A percentile compares a stretch with the other conserved stretches of the same genome.
Evolutionary conservation across 2,888 invertebrate species (phyloP).

Genomic region (Zele albiditarsus): DNA sequence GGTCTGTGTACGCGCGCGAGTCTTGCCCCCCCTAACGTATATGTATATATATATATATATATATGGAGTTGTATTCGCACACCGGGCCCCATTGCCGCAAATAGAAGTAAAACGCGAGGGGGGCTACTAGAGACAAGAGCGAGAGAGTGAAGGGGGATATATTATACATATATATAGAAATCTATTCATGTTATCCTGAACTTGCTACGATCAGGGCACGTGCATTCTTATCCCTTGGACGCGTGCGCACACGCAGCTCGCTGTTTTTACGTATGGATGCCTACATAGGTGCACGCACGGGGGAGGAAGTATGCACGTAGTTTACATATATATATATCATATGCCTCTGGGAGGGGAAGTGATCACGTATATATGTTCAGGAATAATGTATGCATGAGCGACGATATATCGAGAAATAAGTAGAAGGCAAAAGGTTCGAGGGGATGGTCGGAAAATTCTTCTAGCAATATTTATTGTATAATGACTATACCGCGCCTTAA

Average conservation of each 20-base stretch:
- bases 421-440: background rate
- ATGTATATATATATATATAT: slow-evolving; percentile 11
- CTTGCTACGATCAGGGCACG: slow-evolving; percentile 45
- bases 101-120: background rate
- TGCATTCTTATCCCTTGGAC: slow-evolving; percentile 45
- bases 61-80: slow-evolving; percentile 38
- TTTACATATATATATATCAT: background rate
- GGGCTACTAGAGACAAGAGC: background rate
- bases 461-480: background rate
- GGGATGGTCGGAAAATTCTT: background rate
- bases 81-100: slow-evolving; percentile 39
- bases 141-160: slow-evolving; percentile 13
- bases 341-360: background rate
- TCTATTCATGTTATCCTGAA: slow-evolving; percentile 27
- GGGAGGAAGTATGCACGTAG: background rate
- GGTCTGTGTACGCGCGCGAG: slow-evolving; percentile 60
- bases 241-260: slow-evolving; percentile 45
- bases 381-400: background rate
- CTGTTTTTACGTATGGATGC: slow-evolving; percentile 49
- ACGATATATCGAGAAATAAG: background rate
- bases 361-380: background rate
- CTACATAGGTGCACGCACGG: slow-evolving; percentile 23
- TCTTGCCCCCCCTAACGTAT: slow-evolving; percentile 46
- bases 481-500: no score
- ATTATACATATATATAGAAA: slow-evolving; percentile 5